phyloP scores from a whole-genome alignment of 2,797 vertebrate genomes.

The Cossypha polioptera region DNA sequence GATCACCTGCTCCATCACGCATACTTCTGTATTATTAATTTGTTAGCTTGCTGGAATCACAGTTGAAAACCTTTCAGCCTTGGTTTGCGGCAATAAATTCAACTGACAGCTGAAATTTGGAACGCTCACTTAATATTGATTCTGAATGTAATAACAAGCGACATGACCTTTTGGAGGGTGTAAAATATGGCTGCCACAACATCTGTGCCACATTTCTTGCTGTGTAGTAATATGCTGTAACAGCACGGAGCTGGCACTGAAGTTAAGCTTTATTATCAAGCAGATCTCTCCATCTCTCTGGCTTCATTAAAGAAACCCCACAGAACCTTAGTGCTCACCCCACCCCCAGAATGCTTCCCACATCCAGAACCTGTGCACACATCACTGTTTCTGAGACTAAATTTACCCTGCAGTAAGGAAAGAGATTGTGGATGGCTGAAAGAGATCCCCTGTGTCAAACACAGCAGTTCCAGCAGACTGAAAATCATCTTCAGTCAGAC shows the following conservation, averaged over 20 bases:
- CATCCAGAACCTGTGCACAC: conserved; percentile 15
- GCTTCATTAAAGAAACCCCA: conserved; percentile 63
- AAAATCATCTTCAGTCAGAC: background rate
- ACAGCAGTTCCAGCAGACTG: background rate
- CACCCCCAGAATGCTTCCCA: conserved; percentile 38
- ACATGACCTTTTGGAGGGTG: conserved; percentile 84
- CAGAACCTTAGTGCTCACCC: background rate
- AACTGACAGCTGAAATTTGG: conserved; percentile 83
- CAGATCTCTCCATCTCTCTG: conserved; percentile 77
- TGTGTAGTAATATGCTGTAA: conserved; percentile 84
- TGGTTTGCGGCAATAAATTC: conserved; percentile 81
- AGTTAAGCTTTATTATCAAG: conserved; percentile 81
- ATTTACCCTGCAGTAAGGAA: conserved; percentile 46
- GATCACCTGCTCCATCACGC: conserved; percentile 74
- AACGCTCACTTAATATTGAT: conserved; percentile 85
- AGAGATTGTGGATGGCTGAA: conserved; percentile 7
- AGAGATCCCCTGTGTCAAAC: background rate
- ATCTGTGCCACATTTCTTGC: conserved; percentile 85
- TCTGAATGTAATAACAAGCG: conserved; percentile 84
- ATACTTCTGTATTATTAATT: conserved; percentile 77
- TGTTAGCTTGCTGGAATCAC: conserved; percentile 78
- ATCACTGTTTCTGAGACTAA: conserved; percentile 40
- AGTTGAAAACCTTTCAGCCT: conserved; percentile 79
- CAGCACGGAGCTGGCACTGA: conserved; percentile 82
- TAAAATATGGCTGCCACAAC: conserved; percentile 85